Conservation (phyloP, 2,797 vertebrate genomes). For the Cottoperca gobio region DNA sequence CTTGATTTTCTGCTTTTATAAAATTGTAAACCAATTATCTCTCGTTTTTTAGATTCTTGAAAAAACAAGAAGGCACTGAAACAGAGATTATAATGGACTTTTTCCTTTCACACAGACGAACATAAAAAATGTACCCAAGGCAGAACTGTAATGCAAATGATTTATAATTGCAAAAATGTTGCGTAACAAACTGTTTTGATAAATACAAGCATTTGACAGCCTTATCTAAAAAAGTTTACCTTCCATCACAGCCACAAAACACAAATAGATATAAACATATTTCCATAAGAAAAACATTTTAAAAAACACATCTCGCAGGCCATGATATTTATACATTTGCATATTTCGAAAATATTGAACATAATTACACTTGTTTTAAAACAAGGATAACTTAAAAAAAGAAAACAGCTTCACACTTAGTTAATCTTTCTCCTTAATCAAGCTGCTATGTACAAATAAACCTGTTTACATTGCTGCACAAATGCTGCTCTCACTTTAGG, state of each 20-base stretch:
- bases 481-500: conserved; percentile 49
- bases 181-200: conserved; percentile 84
- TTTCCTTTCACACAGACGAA: neutral
- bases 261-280: conserved; percentile 64
- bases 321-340: conserved; percentile 80
- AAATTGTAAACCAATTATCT: neutral
- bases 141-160: conserved; percentile 67
- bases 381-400: conserved; percentile 74
- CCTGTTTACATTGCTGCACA: conserved; percentile 50
- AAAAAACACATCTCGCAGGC: conserved; percentile 44
- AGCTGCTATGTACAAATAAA: conserved; percentile 65
- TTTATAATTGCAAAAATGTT: conserved; percentile 84
- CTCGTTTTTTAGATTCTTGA: neutral
- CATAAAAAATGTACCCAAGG: conserved; percentile 14
- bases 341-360: conserved; percentile 80
- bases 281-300: conserved; percentile 46
- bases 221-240: conserved; percentile 72
- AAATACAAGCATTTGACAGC: conserved; percentile 87
- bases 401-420: conserved; percentile 20
- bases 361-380: conserved; percentile 62
- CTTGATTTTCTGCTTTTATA: neutral
- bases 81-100: neutral
- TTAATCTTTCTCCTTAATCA: conserved; percentile 41
- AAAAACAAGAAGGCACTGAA: neutral
- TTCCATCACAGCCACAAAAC: conserved; percentile 69